Conservation (phyloP, 2,888 invertebrate genomes). For the Sarcophaga subvicina region DNA sequence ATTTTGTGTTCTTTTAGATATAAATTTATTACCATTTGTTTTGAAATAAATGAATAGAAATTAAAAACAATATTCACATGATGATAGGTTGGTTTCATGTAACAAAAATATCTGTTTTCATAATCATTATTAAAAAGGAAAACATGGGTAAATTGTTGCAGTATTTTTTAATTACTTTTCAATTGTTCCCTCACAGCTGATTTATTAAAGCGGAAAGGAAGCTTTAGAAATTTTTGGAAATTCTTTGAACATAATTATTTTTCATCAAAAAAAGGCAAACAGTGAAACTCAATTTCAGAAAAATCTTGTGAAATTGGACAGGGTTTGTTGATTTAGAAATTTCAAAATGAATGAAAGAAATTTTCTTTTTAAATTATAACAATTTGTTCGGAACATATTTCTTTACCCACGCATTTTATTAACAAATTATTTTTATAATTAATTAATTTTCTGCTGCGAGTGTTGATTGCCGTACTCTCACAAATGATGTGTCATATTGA, state of each 20-base stretch:
- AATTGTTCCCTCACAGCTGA: not conserved
- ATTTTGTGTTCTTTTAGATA: slow-evolving; percentile 16
- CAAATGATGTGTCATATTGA: not conserved
- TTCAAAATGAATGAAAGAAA: not conserved
- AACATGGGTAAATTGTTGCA: not conserved
- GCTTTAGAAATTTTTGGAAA: not conserved
- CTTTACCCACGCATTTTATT: slow-evolving; percentile 51
- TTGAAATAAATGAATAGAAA: no score
- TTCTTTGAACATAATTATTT: no score
- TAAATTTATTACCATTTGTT: not conserved
- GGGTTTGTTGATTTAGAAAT: not conserved
- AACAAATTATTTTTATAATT: slow-evolving; percentile 48
- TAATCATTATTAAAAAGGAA: no score
- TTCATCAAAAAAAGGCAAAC: not conserved
- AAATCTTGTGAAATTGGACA: not conserved
- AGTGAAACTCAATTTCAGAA: no score
- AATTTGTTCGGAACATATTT: not conserved
- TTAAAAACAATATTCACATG: no score
- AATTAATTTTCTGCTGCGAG: slow-evolving; percentile 1
- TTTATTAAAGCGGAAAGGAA: no score
- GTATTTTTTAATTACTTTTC: not conserved
- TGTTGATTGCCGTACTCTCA: not conserved
- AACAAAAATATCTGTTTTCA: no score
- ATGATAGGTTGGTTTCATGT: no score
- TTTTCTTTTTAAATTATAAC: not conserved